phyloP scores from a whole-genome alignment of 1,140 invertebrate species.

The Hyles vespertilio region DNA sequence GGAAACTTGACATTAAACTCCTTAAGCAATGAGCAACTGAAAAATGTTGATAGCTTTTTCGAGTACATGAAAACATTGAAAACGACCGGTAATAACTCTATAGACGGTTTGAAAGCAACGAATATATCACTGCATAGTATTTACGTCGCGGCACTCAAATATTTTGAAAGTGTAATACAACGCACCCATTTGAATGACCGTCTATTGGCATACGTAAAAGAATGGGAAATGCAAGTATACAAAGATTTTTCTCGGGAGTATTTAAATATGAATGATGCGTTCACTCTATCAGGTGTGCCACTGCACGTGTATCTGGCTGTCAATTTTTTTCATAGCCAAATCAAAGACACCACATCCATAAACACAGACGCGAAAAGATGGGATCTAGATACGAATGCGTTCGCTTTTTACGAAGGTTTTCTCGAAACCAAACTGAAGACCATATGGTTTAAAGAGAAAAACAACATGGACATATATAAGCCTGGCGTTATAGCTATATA shows the following conservation, averaged over 20 bases:
- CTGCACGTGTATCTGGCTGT: constrained; percentile 4
- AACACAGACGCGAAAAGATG: background rate
- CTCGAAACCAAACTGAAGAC: constrained; percentile 12
- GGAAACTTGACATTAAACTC: background rate
- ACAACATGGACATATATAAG: constrained; percentile 11
- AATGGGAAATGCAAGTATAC: too few species aligned
- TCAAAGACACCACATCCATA: background rate
- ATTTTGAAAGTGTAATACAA: too few species aligned
- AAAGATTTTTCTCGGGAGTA: too few species aligned
- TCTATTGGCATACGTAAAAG: too few species aligned
- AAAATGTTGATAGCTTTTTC: constrained; percentile 2
- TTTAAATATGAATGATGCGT: too few species aligned
- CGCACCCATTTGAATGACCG: too few species aligned
- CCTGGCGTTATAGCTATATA: constrained; percentile 3
- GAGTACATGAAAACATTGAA: constrained; percentile 6
- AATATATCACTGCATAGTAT: too few species aligned
- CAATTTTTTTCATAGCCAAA: constrained; percentile 4
- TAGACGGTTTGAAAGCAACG: too few species aligned
- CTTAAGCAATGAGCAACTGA: background rate
- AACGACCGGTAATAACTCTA: too few species aligned
- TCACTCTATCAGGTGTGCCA: background rate
- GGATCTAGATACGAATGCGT: constrained; percentile 6
- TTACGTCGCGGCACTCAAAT: too few species aligned
- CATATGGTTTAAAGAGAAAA: constrained; percentile 17
- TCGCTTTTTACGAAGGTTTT: constrained; percentile 8